Conservation (phyloP, 1,140 invertebrate species). For the Diabrotica virgifera region DNA sequence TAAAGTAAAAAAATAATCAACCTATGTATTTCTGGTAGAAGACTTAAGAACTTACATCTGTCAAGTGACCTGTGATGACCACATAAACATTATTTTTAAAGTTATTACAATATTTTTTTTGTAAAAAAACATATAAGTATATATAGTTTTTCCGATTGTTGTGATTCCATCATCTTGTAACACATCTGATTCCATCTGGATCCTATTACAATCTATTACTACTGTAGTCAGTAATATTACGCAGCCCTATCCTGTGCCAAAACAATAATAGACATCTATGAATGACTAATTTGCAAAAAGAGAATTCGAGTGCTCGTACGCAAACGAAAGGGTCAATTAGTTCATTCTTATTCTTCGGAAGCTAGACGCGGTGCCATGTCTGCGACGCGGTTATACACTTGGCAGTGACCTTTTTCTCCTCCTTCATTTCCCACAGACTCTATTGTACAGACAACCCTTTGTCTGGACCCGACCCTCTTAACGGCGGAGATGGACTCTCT, state of each 20-base stretch:
- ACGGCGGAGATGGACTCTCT: background rate
- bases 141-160: no score
- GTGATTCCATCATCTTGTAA: no score
- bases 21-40: no score
- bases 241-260: background rate
- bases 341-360: slow-evolving; percentile 17
- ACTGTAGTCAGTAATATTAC: background rate
- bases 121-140: no score
- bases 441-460: slow-evolving; percentile 4
- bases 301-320: slow-evolving; percentile 21
- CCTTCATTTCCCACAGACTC: slow-evolving; percentile 13
- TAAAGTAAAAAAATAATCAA: no score
- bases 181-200: no score
- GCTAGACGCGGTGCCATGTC: slow-evolving; percentile 11
- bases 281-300: slow-evolving; percentile 30
- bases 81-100: no score
- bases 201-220: no score
- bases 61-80: no score
- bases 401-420: slow-evolving; percentile 13
- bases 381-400: slow-evolving; percentile 7
- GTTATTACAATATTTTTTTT: no score
- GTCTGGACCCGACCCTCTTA: background rate
- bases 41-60: no score
- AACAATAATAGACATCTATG: slow-evolving; percentile 23
- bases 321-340: slow-evolving; percentile 29